These are phyloP conservation scores for Oreonectes daqikongensis DNA, from an alignment of 2,797 vertebrate genomes.

Conservation along the genomic window DNA sequence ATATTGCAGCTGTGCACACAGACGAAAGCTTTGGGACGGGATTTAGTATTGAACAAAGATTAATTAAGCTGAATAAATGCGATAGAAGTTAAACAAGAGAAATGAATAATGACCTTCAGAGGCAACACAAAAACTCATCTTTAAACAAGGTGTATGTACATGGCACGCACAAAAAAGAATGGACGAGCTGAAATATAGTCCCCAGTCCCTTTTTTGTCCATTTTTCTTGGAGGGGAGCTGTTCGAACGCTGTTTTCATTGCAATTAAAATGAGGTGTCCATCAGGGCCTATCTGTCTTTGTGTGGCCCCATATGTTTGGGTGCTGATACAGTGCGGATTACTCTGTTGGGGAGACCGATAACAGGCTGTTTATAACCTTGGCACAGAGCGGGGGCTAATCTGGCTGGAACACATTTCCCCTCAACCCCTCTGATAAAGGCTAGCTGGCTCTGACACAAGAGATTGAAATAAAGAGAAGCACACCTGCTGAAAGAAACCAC, in stretches of 20 bases:
- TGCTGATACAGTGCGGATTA: constrained; percentile 98
- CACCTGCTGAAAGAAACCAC: constrained; percentile 75
- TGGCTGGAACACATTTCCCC: constrained; percentile 93
- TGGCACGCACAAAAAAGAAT: constrained; percentile 30
- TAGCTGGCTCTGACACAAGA: constrained; percentile 72
- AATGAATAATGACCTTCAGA: constrained; percentile 54
- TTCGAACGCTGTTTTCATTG: constrained; percentile 81
- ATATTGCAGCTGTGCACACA: constrained; percentile 25
- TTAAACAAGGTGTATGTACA: constrained; percentile 46
- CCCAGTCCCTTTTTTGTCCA: not conserved
- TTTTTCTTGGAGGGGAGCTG: constrained; percentile 57
- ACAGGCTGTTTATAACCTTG: constrained; percentile 99
- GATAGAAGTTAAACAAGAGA: constrained; percentile 47
- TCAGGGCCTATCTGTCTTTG: constrained; percentile 93
- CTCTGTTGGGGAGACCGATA: constrained; percentile 97
- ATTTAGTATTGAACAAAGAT: constrained; percentile 47
- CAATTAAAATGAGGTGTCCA: constrained; percentile 98
- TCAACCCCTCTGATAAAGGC: constrained; percentile 83
- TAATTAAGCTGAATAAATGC: constrained; percentile 51
- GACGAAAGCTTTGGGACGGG: constrained; percentile 35
- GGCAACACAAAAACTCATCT: constrained; percentile 41
- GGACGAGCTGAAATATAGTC: constrained; percentile 34
- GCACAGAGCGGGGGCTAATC: constrained; percentile 95
- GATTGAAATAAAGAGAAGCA: constrained; percentile 71
- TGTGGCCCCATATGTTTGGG: constrained; percentile 98